phyloP scores from a whole-genome alignment of 2,797 vertebrate species.

The Pangasius mekongensis region DNA sequence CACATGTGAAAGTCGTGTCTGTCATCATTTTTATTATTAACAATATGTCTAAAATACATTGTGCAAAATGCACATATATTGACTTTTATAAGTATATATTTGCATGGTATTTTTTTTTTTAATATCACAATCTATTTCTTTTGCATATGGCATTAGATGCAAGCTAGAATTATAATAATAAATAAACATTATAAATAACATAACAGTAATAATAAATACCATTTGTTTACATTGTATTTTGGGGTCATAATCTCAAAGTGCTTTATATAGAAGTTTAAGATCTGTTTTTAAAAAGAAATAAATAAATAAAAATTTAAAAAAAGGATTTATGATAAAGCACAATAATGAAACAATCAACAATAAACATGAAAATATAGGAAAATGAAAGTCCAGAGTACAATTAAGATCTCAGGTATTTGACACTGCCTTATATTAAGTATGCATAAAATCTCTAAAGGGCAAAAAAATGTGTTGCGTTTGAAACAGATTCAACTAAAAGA shows the following conservation, averaged over 20 bases:
- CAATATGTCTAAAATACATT: background rate
- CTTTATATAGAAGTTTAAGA: too few species aligned
- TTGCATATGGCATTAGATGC: background rate
- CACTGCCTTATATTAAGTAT: background rate
- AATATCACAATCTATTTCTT: background rate
- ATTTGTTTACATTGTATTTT: too few species aligned
- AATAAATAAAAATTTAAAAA: too few species aligned
- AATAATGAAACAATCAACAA: background rate
- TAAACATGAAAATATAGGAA: background rate
- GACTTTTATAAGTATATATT: background rate
- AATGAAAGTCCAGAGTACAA: too few species aligned
- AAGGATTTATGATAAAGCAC: background rate
- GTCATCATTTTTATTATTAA: background rate
- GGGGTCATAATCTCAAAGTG: background rate
- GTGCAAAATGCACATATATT: background rate
- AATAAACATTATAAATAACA: too few species aligned
- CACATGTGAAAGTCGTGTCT: too few species aligned
- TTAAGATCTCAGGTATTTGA: background rate
- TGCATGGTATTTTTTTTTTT: background rate
- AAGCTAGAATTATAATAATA: background rate
- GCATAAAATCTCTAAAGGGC: background rate
- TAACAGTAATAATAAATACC: background rate
- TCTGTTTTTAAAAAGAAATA: too few species aligned
- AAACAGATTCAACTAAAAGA: background rate
- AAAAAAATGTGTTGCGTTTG: background rate